These are phyloP conservation scores for Liparis tanakae DNA, from an alignment of 2,797 vertebrate genomes.

Conservation along the genomic window DNA sequence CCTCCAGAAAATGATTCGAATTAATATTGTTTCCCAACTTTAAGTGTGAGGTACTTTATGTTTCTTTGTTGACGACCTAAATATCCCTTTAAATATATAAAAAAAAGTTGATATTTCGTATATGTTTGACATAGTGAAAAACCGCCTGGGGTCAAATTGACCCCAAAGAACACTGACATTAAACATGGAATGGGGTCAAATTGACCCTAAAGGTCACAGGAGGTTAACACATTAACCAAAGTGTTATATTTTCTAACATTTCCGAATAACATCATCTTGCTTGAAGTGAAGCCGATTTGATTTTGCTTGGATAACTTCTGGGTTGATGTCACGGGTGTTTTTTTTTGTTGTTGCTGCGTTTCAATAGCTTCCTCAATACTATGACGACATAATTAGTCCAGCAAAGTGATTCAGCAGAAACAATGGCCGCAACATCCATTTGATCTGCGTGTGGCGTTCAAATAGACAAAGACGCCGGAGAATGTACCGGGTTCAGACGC, in stretches of 20 bases:
- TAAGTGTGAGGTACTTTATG: too few relatives aligned
- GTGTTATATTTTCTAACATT: background rate
- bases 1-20: too few relatives aligned
- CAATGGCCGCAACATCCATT: conserved; percentile 5
- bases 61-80: too few relatives aligned
- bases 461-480: conserved; percentile 20
- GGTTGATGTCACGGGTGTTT: conserved; percentile 1
- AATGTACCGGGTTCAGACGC: conserved; percentile 12
- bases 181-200: too few relatives aligned
- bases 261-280: background rate
- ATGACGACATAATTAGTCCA: conserved; percentile 18
- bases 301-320: conserved; percentile 5
- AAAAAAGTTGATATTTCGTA: too few relatives aligned
- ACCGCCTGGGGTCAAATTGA: too few relatives aligned
- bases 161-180: too few relatives aligned
- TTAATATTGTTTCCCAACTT: too few relatives aligned
- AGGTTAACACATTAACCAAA: conserved; percentile 2
- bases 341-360: conserved; percentile 11
- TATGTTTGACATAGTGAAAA: too few relatives aligned
- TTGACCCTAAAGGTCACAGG: too few relatives aligned
- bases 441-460: conserved; percentile 16
- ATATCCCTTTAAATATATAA: too few relatives aligned
- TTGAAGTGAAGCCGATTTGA: conserved; percentile 24
- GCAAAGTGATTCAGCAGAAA: conserved; percentile 7
- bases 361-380: conserved; percentile 19